Base-by-base conservation (phyloP, 2,888 invertebrate genomes). In the Congeria kusceri region DNA sequence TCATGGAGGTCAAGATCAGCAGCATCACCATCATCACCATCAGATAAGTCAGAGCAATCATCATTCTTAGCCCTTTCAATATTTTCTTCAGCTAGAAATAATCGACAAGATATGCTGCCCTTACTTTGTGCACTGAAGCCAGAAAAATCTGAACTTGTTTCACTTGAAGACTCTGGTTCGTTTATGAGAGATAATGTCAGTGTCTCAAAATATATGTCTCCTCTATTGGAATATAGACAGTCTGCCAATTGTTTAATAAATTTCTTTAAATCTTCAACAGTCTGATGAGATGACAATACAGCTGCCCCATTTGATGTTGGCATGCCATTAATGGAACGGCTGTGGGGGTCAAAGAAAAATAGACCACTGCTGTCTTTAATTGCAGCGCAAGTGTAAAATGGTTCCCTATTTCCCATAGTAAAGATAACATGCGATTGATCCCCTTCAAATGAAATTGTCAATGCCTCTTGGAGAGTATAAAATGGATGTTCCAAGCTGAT, bases 31-130 rank as follows among this genome's bases (percentile, higher is more conserved):
- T 39, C 39, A 39, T 39, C 39, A 39, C 3, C 15, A 39, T 39
- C 39, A 39, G 39, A 39, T 13, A 44, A 20, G 27, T 68, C 46
- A 13, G 67, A 58, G n/a, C 7, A 44, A 58, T 68, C 59, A 57
- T 46, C 58, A 46, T 39, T n/a, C 47, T 25, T 64, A 18, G 47
- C 39, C 23, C 25, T 49, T 28, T 23, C 47, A 47, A 64, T 18
- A 25, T 47, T 46, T 47, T 64, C 64, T 44, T 64, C 46, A 2
- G 47, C 64, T 25, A 64, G 25, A 47, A 47, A 64, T 20, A 64
- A 47, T n/a, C 27, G 46, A 64, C 64, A 64, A 47, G 59, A 27
- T 59, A 59, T 28, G 27, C 28, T 28, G n/a, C 59, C 59, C 28
- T 59, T 28, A 59, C 59, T 59, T 28, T 27, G 28, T 9, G n/a